Percentiles rank a stretch among this genome's conserved stretches.
Conservation (phyloP, 2,888 invertebrate genomes). For the Drosophila nr. medialis region DNA sequence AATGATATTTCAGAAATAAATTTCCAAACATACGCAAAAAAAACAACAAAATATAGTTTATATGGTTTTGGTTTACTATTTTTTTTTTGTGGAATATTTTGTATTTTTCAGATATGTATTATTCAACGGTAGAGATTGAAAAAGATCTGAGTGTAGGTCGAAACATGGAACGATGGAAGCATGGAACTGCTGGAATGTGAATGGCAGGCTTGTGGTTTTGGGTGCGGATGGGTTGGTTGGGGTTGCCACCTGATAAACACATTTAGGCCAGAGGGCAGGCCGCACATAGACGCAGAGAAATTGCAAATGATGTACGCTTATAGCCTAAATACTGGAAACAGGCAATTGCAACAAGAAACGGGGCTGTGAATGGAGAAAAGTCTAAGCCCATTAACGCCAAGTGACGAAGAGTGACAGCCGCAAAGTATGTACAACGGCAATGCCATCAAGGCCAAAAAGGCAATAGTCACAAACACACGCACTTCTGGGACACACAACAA, state of each 20-base stretch:
- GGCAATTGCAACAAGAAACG: background rate
- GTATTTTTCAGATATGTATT: background rate
- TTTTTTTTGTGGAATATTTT: background rate
- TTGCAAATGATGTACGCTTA: slow-evolving; percentile 72
- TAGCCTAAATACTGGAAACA: slow-evolving; percentile 39
- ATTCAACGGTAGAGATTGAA: background rate
- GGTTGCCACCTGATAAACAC: background rate
- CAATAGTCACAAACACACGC: slow-evolving; percentile 19
- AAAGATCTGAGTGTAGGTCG: background rate
- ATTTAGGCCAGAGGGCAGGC: slow-evolving; percentile 23
- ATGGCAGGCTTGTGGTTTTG: background rate
- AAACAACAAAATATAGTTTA: background rate
- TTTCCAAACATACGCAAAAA: background rate
- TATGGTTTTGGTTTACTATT: background rate
- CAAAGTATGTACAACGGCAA: slow-evolving; percentile 42
- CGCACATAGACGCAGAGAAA: slow-evolving; percentile 63
- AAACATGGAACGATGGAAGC: background rate
- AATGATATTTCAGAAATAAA: background rate
- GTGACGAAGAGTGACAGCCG: slow-evolving; percentile 47
- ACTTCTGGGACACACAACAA: slow-evolving; percentile 1
- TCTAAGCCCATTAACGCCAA: slow-evolving; percentile 49
- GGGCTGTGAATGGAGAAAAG: background rate
- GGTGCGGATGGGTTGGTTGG: background rate
- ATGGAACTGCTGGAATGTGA: slow-evolving; percentile 35
- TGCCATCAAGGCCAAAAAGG: slow-evolving; percentile 41